These are phyloP conservation scores for Melieria crassipennis DNA, from an alignment of 2,888 invertebrate genomes.

Conservation along the genomic window DNA sequence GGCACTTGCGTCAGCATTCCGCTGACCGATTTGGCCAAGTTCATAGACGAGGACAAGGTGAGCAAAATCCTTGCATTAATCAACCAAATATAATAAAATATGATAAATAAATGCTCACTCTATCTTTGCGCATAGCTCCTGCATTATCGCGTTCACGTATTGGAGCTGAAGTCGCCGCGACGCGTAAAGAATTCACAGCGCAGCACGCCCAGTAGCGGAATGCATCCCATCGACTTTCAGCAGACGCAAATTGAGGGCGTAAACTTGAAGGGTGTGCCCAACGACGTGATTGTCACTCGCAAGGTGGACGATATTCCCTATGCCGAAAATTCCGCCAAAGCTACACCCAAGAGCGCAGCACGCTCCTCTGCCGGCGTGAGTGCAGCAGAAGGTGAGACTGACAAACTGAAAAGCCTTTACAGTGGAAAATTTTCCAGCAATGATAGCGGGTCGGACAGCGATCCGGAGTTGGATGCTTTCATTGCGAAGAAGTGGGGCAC, in stretches of 20 bases:
- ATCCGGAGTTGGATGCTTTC: constrained; percentile 50
- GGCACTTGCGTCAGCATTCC: constrained; percentile 61
- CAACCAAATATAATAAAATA: not conserved
- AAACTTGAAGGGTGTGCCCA: constrained; percentile 59
- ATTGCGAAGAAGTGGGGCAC: constrained; percentile 63
- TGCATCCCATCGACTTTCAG: constrained; percentile 53
- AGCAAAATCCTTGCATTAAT: constrained; percentile 18
- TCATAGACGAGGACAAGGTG: constrained; percentile 59
- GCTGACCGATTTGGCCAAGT: constrained; percentile 57
- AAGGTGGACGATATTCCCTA: constrained; percentile 47
- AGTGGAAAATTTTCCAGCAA: constrained; percentile 31
- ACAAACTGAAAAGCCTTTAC: constrained; percentile 27
- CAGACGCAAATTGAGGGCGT: constrained; percentile 55
- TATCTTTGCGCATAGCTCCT: constrained; percentile 49
- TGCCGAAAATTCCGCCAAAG: constrained; percentile 31
- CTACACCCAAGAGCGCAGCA: constrained; percentile 25
- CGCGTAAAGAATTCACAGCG: constrained; percentile 46
- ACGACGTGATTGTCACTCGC: constrained; percentile 58
- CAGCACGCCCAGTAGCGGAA: constrained; percentile 39
- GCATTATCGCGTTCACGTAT: constrained; percentile 57
- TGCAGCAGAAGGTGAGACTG: constrained; percentile 25
- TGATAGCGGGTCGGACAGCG: constrained; percentile 49
- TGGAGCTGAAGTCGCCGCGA: constrained; percentile 56
- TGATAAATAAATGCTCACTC: not conserved
- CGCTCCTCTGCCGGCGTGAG: constrained; percentile 6